Conservation (phyloP, 1,140 invertebrate genomes). For the Formica selysi region DNA sequence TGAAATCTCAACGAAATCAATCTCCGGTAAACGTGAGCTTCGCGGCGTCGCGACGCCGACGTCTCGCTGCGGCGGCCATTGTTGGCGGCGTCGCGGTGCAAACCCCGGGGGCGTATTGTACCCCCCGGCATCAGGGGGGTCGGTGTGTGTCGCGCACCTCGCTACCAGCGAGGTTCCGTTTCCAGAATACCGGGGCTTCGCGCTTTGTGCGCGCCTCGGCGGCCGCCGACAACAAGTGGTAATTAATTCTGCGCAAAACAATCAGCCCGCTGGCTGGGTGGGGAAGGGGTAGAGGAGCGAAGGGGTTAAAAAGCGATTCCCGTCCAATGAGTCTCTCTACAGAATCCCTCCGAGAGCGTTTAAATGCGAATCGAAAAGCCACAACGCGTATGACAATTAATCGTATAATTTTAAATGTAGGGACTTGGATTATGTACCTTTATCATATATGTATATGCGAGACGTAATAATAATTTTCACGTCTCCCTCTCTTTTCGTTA, state of each 20-base stretch:
- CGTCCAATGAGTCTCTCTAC: neutral
- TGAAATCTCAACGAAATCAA: conserved; percentile 17
- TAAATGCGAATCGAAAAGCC: conserved; percentile 19
- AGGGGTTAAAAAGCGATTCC: conserved; percentile 66
- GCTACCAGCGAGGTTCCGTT: conserved; percentile 76
- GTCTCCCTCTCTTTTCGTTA: too few relatives aligned
- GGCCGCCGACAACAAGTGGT: conserved; percentile 80
- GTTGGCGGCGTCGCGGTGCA: conserved; percentile 51
- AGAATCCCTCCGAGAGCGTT: conserved; percentile 34
- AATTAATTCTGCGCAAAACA: conserved; percentile 84
- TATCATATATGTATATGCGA: too few relatives aligned
- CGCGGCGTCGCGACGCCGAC: conserved; percentile 63
- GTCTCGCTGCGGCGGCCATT: conserved; percentile 60
- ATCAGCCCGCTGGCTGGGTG: conserved; percentile 72
- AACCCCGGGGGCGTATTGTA: conserved; percentile 58
- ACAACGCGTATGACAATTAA: conserved; percentile 10
- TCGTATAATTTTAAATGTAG: neutral
- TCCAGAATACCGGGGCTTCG: conserved; percentile 78
- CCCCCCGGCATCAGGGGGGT: conserved; percentile 14
- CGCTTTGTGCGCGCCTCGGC: conserved; percentile 76
- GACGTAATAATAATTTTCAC: too few relatives aligned
- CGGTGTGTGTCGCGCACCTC: conserved; percentile 69
- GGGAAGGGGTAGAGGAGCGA: neutral
- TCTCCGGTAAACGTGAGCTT: conserved; percentile 37
- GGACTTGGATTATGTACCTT: neutral